Percentiles rank a stretch among this genome's conserved stretches.
Conservation (phyloP, 2,888 invertebrate species). For the Torymus aiolomorphi region DNA sequence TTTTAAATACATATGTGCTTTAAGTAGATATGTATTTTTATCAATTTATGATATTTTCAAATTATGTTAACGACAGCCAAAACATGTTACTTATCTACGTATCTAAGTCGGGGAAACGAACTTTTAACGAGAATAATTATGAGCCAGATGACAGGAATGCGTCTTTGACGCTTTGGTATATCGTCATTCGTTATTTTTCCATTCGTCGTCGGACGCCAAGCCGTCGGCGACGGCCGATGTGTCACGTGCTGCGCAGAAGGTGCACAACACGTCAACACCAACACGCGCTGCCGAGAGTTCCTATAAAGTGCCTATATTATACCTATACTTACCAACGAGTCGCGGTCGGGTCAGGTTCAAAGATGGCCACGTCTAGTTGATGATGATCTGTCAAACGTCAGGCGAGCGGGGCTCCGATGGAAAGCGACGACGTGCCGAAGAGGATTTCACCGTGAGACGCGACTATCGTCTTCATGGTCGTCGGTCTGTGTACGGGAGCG, state of each 20-base stretch:
- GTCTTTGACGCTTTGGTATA: not conserved
- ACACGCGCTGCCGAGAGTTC: not conserved
- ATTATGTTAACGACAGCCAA: too few relatives aligned
- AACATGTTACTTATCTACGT: too few relatives aligned
- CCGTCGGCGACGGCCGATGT: not conserved
- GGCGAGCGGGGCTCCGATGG: constrained; percentile 25
- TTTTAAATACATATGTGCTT: too few relatives aligned
- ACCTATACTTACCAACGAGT: not conserved
- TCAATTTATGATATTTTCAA: too few relatives aligned
- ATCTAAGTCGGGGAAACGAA: too few relatives aligned
- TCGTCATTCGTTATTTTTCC: constrained; percentile 39
- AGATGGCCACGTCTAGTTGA: constrained; percentile 54
- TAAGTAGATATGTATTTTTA: too few relatives aligned
- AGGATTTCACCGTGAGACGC: not conserved
- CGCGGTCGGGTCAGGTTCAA: constrained; percentile 31
- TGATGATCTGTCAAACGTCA: constrained; percentile 56
- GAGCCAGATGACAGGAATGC: not conserved
- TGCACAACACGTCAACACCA: constrained; percentile 1
- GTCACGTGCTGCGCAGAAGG: constrained; percentile 47
- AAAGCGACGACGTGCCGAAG: not conserved
- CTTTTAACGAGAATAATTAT: too few relatives aligned
- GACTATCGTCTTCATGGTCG: not conserved
- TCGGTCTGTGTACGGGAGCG: not conserved
- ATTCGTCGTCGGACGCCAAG: constrained; percentile 10
- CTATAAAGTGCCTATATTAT: too few relatives aligned